phyloP scores from a whole-genome alignment of 2,888 invertebrate species.

The Pammene aurita region DNA sequence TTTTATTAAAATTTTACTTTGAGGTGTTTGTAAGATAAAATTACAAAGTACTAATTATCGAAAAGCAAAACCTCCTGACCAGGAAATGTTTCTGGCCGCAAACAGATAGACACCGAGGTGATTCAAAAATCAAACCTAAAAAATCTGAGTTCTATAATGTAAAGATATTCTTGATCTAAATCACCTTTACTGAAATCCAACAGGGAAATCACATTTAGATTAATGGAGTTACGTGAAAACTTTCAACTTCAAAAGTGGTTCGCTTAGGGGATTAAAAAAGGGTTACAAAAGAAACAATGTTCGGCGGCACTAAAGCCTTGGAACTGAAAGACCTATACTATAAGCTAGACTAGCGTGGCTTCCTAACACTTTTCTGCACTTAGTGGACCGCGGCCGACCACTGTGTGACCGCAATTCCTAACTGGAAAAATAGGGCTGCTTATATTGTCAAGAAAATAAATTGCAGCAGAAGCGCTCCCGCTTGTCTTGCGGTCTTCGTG shows the following conservation, averaged over 20 bases:
- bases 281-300: conserved; percentile 30
- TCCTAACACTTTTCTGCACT: conserved; percentile 70
- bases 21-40: not conserved
- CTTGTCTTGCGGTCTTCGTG: conserved; percentile 42
- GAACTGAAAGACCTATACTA: conserved; percentile 57
- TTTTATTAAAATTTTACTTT: conserved; percentile 1
- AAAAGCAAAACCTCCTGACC: not conserved
- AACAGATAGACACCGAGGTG: too few relatives aligned
- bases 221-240: conserved; percentile 20
- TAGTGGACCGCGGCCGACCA: conserved; percentile 54
- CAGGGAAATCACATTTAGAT: conserved; percentile 18
- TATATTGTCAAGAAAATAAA: conserved; percentile 66
- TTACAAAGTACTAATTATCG: not conserved
- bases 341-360: conserved; percentile 57
- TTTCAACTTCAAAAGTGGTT: conserved; percentile 24
- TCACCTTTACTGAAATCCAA: not conserved
- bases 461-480: conserved; percentile 45
- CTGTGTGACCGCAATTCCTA: conserved; percentile 69
- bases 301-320: conserved; percentile 50
- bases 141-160: not conserved
- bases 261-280: conserved; percentile 29
- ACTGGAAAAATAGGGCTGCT: conserved; percentile 63
- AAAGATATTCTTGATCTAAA: not conserved
- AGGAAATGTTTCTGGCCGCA: too few relatives aligned
- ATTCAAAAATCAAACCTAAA: not conserved